Conservation (phyloP, 1,140 invertebrate genomes). For the Papilio aristodemus region DNA sequence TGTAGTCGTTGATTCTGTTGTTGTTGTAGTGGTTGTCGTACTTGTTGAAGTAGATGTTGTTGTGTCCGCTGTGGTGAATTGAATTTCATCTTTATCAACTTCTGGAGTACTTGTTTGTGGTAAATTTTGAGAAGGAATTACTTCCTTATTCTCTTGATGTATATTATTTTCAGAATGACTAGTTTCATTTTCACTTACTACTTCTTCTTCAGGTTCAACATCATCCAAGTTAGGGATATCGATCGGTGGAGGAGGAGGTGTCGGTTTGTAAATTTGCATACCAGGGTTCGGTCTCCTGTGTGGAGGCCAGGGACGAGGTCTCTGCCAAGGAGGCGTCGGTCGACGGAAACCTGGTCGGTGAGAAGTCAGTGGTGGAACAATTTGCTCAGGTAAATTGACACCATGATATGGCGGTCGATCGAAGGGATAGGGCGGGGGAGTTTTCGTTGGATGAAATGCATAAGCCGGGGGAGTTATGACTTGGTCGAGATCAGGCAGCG, state of each 20-base stretch:
- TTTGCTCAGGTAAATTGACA: conserved; percentile 87
- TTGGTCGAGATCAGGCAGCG: conserved; percentile 85
- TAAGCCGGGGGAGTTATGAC: conserved; percentile 70
- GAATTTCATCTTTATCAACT: conserved; percentile 46
- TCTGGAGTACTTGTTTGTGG: conserved; percentile 49
- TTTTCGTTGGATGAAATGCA: conserved; percentile 71
- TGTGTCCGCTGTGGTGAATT: conserved; percentile 45
- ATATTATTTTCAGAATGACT: conserved; percentile 63
- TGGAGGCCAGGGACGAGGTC: conserved; percentile 77
- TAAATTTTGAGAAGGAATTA: conserved; percentile 34
- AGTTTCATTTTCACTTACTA: conserved; percentile 60
- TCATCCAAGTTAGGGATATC: conserved; percentile 57
- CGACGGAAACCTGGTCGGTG: conserved; percentile 81
- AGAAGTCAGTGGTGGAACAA: conserved; percentile 83
- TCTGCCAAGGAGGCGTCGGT: conserved; percentile 83
- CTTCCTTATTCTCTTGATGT: conserved; percentile 52
- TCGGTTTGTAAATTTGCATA: conserved; percentile 74
- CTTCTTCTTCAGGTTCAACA: conserved; percentile 50
- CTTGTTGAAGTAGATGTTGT: conserved; percentile 46
- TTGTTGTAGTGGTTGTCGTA: conserved; percentile 43
- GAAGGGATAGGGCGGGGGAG: conserved; percentile 85
- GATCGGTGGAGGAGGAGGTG: conserved; percentile 52
- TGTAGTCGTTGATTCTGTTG: conserved; percentile 44
- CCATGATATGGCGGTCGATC: conserved; percentile 85
- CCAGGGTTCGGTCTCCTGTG: conserved; percentile 75